These are phyloP conservation scores for Atta texana DNA, from an alignment of 1,140 invertebrate genomes.

Conservation along the genomic window DNA sequence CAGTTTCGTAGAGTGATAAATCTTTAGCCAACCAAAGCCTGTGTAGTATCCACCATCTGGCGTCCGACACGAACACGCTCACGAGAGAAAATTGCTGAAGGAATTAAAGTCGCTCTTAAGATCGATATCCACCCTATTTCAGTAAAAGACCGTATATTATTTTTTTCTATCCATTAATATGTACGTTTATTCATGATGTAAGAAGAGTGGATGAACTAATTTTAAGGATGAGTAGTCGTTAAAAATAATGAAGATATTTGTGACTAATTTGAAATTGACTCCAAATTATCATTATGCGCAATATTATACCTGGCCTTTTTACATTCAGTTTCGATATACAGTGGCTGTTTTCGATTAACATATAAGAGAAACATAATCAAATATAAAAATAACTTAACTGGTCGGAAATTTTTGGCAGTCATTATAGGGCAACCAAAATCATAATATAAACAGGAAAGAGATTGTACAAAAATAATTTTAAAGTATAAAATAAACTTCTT, in stretches of 20 bases:
- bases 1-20: constrained; percentile 45
- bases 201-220: too few relatives aligned
- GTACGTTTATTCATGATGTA: neutral
- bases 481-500: neutral
- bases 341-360: too few relatives aligned
- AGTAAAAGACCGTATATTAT: neutral
- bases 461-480: neutral
- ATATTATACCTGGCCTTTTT: too few relatives aligned
- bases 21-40: constrained; percentile 29
- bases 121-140: constrained; percentile 32
- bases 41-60: constrained; percentile 46
- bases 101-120: constrained; percentile 42
- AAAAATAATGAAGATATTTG: too few relatives aligned
- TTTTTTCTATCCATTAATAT: neutral
- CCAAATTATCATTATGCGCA: too few relatives aligned
- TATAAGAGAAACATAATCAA: too few relatives aligned
- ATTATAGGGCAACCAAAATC: neutral
- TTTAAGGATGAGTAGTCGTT: too few relatives aligned
- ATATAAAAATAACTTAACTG: too few relatives aligned
- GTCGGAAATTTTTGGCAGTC: too few relatives aligned
- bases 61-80: constrained; percentile 21
- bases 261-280: too few relatives aligned
- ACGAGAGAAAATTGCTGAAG: constrained; percentile 39
- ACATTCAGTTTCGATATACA: neutral
- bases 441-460: neutral